These are phyloP conservation scores for Anarhynchus alexandrinus DNA, from an alignment of 2,113 vertebrate genomes.

Conservation along the genomic window DNA sequence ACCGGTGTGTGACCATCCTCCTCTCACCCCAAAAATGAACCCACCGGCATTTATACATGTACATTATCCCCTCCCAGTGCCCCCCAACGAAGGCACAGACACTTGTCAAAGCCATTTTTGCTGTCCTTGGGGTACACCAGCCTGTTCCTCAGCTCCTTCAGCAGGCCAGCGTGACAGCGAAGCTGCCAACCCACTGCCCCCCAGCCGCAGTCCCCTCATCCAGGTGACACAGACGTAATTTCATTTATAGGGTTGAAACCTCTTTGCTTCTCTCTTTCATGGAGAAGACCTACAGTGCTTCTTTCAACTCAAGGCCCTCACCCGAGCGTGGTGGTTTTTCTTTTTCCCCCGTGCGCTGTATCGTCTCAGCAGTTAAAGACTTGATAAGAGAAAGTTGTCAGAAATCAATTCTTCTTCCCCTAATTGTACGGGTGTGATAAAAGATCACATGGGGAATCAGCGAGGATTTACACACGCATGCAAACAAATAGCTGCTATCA, in stretches of 20 bases:
- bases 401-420: conserved; percentile 22
- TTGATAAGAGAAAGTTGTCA: conserved; percentile 27
- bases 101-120: not conserved
- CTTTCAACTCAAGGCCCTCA: not conserved
- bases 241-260: not conserved
- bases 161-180: accelerated
- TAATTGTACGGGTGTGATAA: not conserved
- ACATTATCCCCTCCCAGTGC: not conserved
- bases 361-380: conserved; percentile 6
- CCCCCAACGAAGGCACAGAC: not conserved
- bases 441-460: not conserved
- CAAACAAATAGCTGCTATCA: not conserved
- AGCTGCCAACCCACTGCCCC: not conserved
- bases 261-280: not conserved
- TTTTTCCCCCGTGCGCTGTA: not conserved
- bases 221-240: not conserved
- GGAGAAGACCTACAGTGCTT: not conserved
- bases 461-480: not conserved
- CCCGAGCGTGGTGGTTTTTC: not conserved
- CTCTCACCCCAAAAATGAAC: not conserved
- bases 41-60: not conserved
- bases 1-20: not conserved
- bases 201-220: not conserved
- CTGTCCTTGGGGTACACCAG: not conserved
- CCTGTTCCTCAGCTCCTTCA: not conserved